phyloP scores from a whole-genome alignment of 2,113 vertebrate species.

The Eulemur macaco region DNA sequence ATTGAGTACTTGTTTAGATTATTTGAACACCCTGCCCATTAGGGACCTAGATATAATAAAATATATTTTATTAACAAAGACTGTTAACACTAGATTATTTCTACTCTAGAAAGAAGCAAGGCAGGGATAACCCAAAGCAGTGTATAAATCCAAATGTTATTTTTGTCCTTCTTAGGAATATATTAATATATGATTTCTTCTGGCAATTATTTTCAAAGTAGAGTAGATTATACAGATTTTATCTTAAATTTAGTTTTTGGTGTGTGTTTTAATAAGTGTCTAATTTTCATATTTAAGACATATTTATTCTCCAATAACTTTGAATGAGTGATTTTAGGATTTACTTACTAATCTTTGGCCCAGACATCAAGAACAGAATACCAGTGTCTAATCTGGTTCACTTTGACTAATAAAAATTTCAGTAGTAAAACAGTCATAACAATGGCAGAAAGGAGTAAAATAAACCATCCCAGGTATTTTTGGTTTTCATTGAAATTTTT shows the following conservation, averaged over 20 bases:
- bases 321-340: conserved; percentile 22
- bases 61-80: conserved; percentile 10
- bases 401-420: not conserved
- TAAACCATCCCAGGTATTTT: conserved; percentile 14
- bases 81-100: not conserved
- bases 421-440: not conserved
- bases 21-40: not conserved
- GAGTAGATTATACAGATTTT: conserved; percentile 26
- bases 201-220: conserved; percentile 26
- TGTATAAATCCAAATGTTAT: not conserved
- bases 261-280: not conserved
- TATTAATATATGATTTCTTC: not conserved
- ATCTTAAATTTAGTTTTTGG: not conserved
- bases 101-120: not conserved
- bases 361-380: not conserved
- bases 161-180: conserved; percentile 23
- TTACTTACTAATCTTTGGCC: not conserved
- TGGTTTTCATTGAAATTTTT: conserved; percentile 30
- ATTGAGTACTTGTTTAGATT: conserved; percentile 40
- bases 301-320: not conserved
- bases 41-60: not conserved
- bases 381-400: conserved; percentile 4
- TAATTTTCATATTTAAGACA: not conserved
- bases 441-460: not conserved
- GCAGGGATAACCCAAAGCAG: not conserved